Conservation (phyloP, 1,140 invertebrate species). For the Trigoniulus corallinus region DNA sequence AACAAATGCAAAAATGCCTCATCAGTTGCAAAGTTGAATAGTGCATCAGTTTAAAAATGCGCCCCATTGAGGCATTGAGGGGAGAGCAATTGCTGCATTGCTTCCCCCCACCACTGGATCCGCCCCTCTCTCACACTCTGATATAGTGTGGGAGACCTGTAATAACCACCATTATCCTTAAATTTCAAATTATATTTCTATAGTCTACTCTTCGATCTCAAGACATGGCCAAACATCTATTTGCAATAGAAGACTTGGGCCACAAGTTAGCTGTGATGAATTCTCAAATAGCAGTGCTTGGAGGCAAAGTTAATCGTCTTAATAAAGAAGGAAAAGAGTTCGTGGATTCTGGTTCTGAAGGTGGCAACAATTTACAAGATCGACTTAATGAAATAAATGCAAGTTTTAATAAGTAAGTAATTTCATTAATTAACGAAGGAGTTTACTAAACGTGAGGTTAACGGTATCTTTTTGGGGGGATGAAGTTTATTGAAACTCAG, state of each 20-base stretch:
- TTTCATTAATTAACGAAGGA: background rate
- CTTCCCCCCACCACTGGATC: no score
- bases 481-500: constrained; percentile 41
- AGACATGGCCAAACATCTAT: constrained; percentile 76
- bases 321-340: constrained; percentile 36
- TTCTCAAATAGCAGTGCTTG: constrained; percentile 61
- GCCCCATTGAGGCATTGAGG: no score
- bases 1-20: no score
- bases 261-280: constrained; percentile 86
- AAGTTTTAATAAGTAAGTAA: constrained; percentile 42
- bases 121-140: no score
- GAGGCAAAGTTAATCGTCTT: constrained; percentile 60
- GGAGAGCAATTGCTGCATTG: no score
- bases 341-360: constrained; percentile 33
- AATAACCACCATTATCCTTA: no score
- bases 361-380: constrained; percentile 45
- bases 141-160: no score
- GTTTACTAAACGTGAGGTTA: constrained; percentile 1
- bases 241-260: constrained; percentile 81
- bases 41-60: no score
- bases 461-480: background rate
- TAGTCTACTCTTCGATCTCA: constrained; percentile 63
- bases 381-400: constrained; percentile 51
- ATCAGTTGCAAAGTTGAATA: no score
- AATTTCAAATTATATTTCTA: background rate